Evolutionary conservation across 1,140 invertebrate species (phyloP).

Genomic region (Achroia grisella): DNA sequence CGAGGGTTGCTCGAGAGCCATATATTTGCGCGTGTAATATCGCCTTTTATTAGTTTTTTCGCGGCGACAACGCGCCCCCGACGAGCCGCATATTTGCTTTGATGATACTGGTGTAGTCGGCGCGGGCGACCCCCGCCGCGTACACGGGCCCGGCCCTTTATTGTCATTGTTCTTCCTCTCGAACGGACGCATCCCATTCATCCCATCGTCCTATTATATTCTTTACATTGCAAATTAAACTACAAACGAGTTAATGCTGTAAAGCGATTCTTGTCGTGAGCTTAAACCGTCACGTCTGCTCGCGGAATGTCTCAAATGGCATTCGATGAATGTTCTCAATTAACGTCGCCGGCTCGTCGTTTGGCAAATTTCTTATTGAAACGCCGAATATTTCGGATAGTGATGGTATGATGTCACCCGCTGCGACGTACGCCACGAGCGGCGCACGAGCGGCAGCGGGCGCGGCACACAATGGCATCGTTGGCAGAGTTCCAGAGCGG

Average conservation of each 20-base stretch:
- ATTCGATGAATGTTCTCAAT: conserved; percentile 27
- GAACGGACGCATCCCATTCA: conserved; percentile 12
- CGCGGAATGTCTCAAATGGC: conserved; percentile 18
- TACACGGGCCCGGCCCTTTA: conserved; percentile 6
- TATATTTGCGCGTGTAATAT: conserved; percentile 46
- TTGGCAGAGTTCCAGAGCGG: conserved; percentile 12
- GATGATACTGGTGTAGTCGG: conserved; percentile 13
- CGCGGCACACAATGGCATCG: conserved; percentile 10
- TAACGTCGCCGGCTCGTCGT: conserved; percentile 24
- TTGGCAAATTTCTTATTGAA: conserved; percentile 41
- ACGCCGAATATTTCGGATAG: conserved; percentile 22
- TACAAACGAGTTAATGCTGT: conserved; percentile 16
- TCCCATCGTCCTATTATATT: conserved; percentile 16
- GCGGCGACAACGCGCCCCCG: conserved; percentile 38
- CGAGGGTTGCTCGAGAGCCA: conserved; percentile 10
- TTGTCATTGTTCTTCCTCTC: conserved; percentile 11
- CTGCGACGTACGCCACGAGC: background rate
- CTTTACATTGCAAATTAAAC: conserved; percentile 21
- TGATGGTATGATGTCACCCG: conserved; percentile 17
- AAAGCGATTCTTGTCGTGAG: conserved; percentile 2
- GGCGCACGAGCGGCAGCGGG: conserved; percentile 6
- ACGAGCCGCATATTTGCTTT: conserved; percentile 45
- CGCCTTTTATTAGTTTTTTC: conserved; percentile 66
- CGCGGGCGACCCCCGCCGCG: conserved; percentile 7
- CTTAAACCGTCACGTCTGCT: conserved; percentile 3